A percentile compares a stretch with the other conserved stretches of the same genome.
Evolutionary conservation across 1,140 invertebrate species (phyloP).

Genomic region (Temnothorax longispinosus): DNA sequence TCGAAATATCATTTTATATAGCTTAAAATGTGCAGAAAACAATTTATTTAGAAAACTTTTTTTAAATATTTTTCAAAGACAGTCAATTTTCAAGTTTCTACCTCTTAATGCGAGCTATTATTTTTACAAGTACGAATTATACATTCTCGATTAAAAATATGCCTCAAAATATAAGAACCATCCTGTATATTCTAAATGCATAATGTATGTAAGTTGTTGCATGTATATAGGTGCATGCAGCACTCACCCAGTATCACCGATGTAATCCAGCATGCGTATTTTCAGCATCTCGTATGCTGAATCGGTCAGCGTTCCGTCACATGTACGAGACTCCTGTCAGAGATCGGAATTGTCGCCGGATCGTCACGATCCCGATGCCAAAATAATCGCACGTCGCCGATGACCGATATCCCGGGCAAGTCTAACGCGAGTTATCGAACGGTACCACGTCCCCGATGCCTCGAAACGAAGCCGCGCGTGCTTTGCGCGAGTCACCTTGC

Average conservation of each 20-base stretch:
- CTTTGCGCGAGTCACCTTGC: conserved; percentile 50
- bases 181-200: neutral
- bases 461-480: conserved; percentile 64
- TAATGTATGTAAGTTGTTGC: neutral
- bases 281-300: conserved; percentile 80
- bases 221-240: neutral
- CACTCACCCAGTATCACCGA: conserved; percentile 83
- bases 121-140: neutral
- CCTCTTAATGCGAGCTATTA: neutral
- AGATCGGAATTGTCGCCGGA: conserved; percentile 8
- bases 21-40: neutral
- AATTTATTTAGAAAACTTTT: neutral
- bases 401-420: conserved; percentile 56
- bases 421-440: conserved; percentile 71
- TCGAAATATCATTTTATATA: neutral
- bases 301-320: neutral
- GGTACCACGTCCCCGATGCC: conserved; percentile 73
- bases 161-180: neutral
- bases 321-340: conserved; percentile 27
- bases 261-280: conserved; percentile 85
- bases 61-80: neutral
- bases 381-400: conserved; percentile 41
- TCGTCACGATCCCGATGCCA: conserved; percentile 16
- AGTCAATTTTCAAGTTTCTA: neutral
- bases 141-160: neutral